Evolutionary conservation across 2,888 invertebrate species (phyloP).

Genomic region (Apodemia mormo): DNA sequence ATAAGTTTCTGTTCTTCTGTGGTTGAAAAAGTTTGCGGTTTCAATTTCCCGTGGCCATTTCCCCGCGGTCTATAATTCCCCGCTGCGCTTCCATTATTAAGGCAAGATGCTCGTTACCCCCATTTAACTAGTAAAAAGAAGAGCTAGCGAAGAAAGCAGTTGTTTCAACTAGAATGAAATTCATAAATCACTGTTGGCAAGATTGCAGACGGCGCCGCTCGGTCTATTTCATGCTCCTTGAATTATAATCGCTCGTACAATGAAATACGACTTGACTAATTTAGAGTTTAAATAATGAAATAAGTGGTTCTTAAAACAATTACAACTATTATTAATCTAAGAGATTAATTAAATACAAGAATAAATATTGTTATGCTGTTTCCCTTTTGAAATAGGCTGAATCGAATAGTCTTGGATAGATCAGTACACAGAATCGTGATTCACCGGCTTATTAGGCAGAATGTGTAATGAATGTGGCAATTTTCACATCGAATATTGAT

Average conservation of each 20-base stretch:
- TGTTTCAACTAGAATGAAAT: conserved; percentile 68
- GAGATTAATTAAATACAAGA: neutral
- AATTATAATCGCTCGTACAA: conserved; percentile 49
- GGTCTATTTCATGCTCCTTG: conserved; percentile 58
- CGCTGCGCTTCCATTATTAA: conserved; percentile 57
- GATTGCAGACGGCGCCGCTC: conserved; percentile 58
- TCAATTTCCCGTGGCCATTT: conserved; percentile 61
- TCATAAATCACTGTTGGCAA: conserved; percentile 66
- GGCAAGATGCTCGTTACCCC: conserved; percentile 66
- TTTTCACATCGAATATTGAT: too few species aligned
- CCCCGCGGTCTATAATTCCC: conserved; percentile 51
- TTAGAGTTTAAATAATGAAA: conserved; percentile 31
- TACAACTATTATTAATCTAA: neutral
- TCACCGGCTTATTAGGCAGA: too few species aligned
- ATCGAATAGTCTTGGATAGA: too few species aligned
- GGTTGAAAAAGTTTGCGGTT: conserved; percentile 64
- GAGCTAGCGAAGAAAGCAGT: conserved; percentile 48
- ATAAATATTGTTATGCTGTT: too few species aligned
- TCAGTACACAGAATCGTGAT: too few species aligned
- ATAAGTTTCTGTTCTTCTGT: conserved; percentile 20
- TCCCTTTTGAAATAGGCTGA: too few species aligned
- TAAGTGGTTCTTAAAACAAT: conserved; percentile 31
- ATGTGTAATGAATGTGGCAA: too few species aligned
- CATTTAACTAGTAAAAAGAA: conserved; percentile 58
- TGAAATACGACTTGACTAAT: conserved; percentile 40